phyloP scores from a whole-genome alignment of 2,797 vertebrate genomes.

The Typhlichthys subterraneus region DNA sequence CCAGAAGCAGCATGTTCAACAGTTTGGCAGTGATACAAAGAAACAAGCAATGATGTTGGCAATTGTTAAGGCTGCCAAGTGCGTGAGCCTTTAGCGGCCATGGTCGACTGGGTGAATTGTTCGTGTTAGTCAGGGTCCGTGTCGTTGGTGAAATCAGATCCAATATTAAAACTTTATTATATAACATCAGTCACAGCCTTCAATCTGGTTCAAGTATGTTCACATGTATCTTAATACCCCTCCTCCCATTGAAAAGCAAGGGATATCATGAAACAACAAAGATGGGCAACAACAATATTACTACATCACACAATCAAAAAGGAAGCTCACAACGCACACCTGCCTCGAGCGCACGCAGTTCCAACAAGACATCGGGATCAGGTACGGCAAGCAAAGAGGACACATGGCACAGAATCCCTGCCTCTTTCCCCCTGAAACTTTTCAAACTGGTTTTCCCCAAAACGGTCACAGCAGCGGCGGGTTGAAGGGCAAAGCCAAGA shows the following conservation, averaged over 20 bases:
- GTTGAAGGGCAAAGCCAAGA: slow-evolving; percentile 14
- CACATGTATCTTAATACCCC: slow-evolving; percentile 40
- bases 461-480: slow-evolving; percentile 41
- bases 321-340: slow-evolving; percentile 61
- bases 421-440: slow-evolving; percentile 36
- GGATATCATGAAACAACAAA: slow-evolving; percentile 66
- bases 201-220: slow-evolving; percentile 27
- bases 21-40: slow-evolving; percentile 62
- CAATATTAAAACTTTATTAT: slow-evolving; percentile 30
- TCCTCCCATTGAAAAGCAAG: slow-evolving; percentile 38
- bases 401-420: slow-evolving; percentile 37
- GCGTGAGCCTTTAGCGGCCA: slow-evolving; percentile 38
- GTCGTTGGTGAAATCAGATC: slow-evolving; percentile 30
- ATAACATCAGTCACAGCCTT: slow-evolving; percentile 49
- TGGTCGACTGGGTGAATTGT: slow-evolving; percentile 20
- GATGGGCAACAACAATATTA: slow-evolving; percentile 57
- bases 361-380: slow-evolving; percentile 52
- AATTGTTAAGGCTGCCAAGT: slow-evolving; percentile 48
- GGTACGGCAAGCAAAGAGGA: slow-evolving; percentile 59
- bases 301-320: slow-evolving; percentile 51
- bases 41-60: slow-evolving; percentile 44
- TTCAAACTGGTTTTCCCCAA: slow-evolving; percentile 51
- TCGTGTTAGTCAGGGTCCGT: slow-evolving; percentile 23
- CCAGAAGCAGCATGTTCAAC: slow-evolving; percentile 33
- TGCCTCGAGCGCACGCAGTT: slow-evolving; percentile 67